Evolutionary conservation across 2,113 vertebrate species (phyloP), one percentile per base, ranked within the genome.

Genomic region (Phoxinus phoxinus): DNA sequence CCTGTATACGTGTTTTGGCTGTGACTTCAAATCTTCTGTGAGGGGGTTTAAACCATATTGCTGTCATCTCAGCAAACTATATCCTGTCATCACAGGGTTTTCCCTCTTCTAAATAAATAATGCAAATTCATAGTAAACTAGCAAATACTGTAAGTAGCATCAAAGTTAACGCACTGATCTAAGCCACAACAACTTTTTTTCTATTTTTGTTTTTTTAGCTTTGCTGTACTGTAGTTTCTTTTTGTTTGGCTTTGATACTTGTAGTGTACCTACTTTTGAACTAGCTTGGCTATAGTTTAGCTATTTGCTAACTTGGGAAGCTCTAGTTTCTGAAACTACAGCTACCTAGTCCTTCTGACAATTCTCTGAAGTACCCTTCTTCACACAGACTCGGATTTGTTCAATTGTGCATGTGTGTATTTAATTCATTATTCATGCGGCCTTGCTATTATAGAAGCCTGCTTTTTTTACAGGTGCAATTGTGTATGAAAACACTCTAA

Each of bases 1-100:
- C 69, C 21, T 84, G 88, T 86, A 88, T 53, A 88, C 61, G 75
- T 88, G 83, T 86, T 88, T 84, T 86, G 81, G 83, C 51, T 84
- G 81, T 89, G 82, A 90, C 91, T 90, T 89, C 74, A 89, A 84
- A 74, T 81, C 83, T 90, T 41, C 21, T n/a, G 67, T 90, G 87
- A 85, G 81, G 85, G 79, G 79, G 27, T 71, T 86, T 90, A 88
- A 89, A 88, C 86, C 84, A 89, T 81, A 87, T 84, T 87, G 84
- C 87, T 88, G 75, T 72, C 86, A 59, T 71, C 48, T 89, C 81
- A 86, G 85, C 7, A 12, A 37, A 59, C 77, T 9, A 6, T 25
- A 58, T 76, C 56, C 73, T 61, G 41, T 59, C n/a, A 53, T 83
- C 44, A 32, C 44, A 51, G 67, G 82, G 37, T 73, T n/a, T 75